Conservation (phyloP, 2,888 invertebrate species). For the Papilio elwesi region DNA sequence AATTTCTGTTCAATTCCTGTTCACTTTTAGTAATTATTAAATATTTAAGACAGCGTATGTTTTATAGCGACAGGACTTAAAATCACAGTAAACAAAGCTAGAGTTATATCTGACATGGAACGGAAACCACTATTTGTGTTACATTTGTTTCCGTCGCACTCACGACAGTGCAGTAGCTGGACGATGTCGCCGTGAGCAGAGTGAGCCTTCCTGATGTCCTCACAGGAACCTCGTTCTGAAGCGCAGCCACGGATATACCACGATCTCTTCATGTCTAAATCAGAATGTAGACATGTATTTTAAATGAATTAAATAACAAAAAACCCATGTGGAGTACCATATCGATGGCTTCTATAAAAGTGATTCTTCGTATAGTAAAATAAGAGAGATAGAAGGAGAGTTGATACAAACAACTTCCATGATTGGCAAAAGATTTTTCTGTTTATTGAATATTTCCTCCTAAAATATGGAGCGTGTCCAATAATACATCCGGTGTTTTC, state of each 20-base stretch:
- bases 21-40: neutral
- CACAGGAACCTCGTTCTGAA: conserved; percentile 66
- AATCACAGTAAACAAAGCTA: conserved; percentile 59
- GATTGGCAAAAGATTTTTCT: too few species aligned
- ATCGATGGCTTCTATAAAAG: neutral
- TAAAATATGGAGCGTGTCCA: too few species aligned
- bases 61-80: conserved; percentile 63
- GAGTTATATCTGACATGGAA: conserved; percentile 54
- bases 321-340: too few species aligned
- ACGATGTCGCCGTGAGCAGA: conserved; percentile 52
- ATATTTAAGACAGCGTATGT: conserved; percentile 56
- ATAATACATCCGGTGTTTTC: too few species aligned
- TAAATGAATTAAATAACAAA: neutral
- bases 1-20: neutral
- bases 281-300: neutral
- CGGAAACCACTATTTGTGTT: conserved; percentile 57
- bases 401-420: too few species aligned
- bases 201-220: conserved; percentile 60
- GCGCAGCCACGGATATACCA: conserved; percentile 69
- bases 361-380: neutral
- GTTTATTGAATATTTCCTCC: too few species aligned
- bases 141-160: conserved; percentile 69
- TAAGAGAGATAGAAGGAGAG: neutral
- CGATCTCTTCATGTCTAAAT: conserved; percentile 58
- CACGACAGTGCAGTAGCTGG: conserved; percentile 57